A percentile compares a stretch with the other conserved stretches of the same genome.
phyloP scores from a whole-genome alignment of 1,140 invertebrate species.

The Stenopsyche tienmushanensis region DNA sequence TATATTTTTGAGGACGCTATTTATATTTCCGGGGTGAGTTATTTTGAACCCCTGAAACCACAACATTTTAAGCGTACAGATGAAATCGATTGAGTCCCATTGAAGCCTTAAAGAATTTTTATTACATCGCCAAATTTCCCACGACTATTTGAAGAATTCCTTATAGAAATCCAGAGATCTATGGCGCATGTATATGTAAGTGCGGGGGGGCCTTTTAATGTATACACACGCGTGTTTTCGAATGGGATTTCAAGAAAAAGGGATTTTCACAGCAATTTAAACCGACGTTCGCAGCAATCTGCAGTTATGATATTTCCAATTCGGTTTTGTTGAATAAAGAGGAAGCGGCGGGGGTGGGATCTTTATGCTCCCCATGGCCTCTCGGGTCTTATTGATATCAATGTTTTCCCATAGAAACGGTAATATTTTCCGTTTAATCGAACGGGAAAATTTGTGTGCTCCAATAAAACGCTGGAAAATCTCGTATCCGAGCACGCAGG shows the following conservation, averaged over 20 bases:
- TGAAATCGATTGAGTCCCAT: not conserved
- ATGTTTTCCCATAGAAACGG: not conserved
- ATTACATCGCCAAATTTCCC: not conserved
- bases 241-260: too few relatives aligned
- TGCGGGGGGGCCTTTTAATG: not conserved
- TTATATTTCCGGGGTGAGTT: too few relatives aligned
- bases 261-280: too few relatives aligned
- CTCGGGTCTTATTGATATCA: not conserved
- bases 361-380: too few relatives aligned
- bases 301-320: too few relatives aligned
- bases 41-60: not conserved
- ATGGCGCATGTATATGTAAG: not conserved
- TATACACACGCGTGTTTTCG: too few relatives aligned
- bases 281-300: too few relatives aligned
- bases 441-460: constrained; percentile 6
- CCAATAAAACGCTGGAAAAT: not conserved
- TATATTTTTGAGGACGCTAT: too few relatives aligned
- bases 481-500: not conserved
- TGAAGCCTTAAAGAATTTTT: constrained; percentile 5
- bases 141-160: constrained; percentile 3
- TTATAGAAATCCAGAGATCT: not conserved
- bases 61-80: not conserved
- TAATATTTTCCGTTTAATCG: constrained; percentile 10
- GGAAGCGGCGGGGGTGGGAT: too few relatives aligned
- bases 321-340: too few relatives aligned